Conservation (phyloP, 2,888 invertebrate genomes). For the Cryptus viduatorius region DNA sequence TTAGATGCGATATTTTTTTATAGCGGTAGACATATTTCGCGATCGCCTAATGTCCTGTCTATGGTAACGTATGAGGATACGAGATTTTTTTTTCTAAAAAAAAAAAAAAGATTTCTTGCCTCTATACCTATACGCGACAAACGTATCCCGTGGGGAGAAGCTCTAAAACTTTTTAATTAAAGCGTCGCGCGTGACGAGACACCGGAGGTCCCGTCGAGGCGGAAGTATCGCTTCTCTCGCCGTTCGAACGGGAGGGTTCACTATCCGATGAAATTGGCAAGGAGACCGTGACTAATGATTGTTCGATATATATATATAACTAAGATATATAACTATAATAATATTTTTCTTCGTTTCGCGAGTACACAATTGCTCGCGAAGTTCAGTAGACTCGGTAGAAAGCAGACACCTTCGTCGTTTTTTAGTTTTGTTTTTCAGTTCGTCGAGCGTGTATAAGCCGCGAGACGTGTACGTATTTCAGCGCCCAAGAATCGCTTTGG, state of each 20-base stretch:
- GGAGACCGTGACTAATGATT: slow-evolving; percentile 52
- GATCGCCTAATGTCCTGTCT: neutral
- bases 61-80: neutral
- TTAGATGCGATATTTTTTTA: neutral
- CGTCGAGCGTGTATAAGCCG: slow-evolving; percentile 1
- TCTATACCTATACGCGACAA: slow-evolving; percentile 7
- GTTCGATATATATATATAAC: slow-evolving; percentile 28
- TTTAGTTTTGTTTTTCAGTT: neutral
- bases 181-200: slow-evolving; percentile 61
- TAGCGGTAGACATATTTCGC: neutral
- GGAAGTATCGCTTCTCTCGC: slow-evolving; percentile 44
- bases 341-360: neutral
- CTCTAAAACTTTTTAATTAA: slow-evolving; percentile 63
- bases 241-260: slow-evolving; percentile 12
- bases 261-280: slow-evolving; percentile 50
- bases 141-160: slow-evolving; percentile 37
- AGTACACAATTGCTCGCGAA: slow-evolving; percentile 1
- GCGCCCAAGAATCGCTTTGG: slow-evolving; percentile 21
- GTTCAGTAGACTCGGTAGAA: neutral
- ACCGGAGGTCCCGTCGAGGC: slow-evolving; percentile 36
- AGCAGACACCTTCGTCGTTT: neutral
- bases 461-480: slow-evolving; percentile 12
- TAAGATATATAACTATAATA: neutral
- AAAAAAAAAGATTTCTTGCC: slow-evolving; percentile 1
- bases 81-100: neutral